These are phyloP conservation scores for Drosophila incognita DNA, from an alignment of 2,888 invertebrate species.

Conservation along the genomic window DNA sequence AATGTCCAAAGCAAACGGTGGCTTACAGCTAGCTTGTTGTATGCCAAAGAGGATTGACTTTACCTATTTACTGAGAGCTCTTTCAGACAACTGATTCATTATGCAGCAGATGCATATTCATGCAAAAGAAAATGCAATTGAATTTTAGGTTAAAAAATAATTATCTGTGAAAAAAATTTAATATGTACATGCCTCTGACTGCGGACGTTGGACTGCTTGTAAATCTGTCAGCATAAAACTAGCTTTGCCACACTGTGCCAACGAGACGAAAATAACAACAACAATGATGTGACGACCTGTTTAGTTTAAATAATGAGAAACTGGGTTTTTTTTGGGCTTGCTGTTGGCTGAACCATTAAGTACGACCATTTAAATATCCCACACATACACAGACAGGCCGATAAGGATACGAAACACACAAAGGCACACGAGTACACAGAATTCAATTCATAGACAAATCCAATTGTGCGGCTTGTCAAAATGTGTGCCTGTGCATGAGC, in stretches of 20 bases:
- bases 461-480: conserved; percentile 77
- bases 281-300: conserved; percentile 70
- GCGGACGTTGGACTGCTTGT: background rate
- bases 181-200: background rate
- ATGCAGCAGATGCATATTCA: background rate
- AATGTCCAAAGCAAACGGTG: conserved; percentile 33
- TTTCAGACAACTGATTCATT: background rate
- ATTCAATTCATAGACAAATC: conserved; percentile 67
- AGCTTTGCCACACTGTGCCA: conserved; percentile 55
- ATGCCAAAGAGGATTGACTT: conserved; percentile 40
- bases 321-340: conserved; percentile 37
- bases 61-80: conserved; percentile 23
- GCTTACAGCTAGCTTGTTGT: conserved; percentile 20
- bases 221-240: conserved; percentile 19
- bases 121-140: background rate
- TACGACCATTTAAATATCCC: conserved; percentile 57
- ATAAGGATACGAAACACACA: conserved; percentile 19
- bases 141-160: background rate
- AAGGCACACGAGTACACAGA: conserved; percentile 18
- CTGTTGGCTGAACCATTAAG: conserved; percentile 69
- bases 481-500: conserved; percentile 27
- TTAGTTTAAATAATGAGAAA: conserved; percentile 79
- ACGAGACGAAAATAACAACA: conserved; percentile 12
- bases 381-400: conserved; percentile 4
- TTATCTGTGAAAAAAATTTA: background rate